phyloP scores from a whole-genome alignment of 2,888 invertebrate species.

The Byasa hedistus region DNA sequence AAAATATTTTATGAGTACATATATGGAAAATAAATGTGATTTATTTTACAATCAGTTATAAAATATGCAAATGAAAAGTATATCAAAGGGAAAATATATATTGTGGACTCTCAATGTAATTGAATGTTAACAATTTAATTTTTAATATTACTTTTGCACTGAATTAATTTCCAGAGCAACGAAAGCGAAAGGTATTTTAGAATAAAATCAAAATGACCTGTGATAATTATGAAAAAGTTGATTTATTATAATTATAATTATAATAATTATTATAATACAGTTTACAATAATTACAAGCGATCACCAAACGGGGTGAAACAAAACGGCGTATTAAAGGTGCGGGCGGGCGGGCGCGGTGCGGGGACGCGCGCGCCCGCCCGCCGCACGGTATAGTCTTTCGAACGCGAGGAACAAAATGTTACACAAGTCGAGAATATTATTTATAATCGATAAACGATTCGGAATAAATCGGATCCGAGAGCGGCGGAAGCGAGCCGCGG shows the following conservation, averaged over 20 bases:
- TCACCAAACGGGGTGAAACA: slow-evolving; percentile 80
- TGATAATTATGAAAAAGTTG: slow-evolving; percentile 81
- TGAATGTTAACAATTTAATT: too few relatives aligned
- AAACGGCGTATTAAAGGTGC: slow-evolving; percentile 76
- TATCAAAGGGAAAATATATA: too few relatives aligned
- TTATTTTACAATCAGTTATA: too few relatives aligned
- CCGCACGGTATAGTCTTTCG: slow-evolving; percentile 79
- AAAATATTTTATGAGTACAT: too few relatives aligned
- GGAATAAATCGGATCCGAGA: slow-evolving; percentile 74
- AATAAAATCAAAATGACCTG: slow-evolving; percentile 60
- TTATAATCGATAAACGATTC: slow-evolving; percentile 77
- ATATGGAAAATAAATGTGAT: too few relatives aligned
- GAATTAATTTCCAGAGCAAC: too few relatives aligned
- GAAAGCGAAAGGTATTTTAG: too few relatives aligned
- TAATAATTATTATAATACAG: slow-evolving; percentile 81
- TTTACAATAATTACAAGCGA: slow-evolving; percentile 81
- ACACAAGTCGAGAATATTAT: slow-evolving; percentile 79
- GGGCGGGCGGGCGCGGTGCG: slow-evolving; percentile 36
- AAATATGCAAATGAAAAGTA: too few relatives aligned
- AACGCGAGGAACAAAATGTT: slow-evolving; percentile 80
- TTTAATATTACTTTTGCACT: too few relatives aligned
- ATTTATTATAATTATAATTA: slow-evolving; percentile 79
- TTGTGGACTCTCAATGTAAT: too few relatives aligned
- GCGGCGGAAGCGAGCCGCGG: slow-evolving; percentile 71
- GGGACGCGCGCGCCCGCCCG: slow-evolving; percentile 35